Percentiles rank a stretch among this genome's conserved stretches.
These are phyloP conservation scores for Megalurothrips usitatus DNA, from an alignment of 2,888 invertebrate genomes.

Conservation along the genomic window DNA sequence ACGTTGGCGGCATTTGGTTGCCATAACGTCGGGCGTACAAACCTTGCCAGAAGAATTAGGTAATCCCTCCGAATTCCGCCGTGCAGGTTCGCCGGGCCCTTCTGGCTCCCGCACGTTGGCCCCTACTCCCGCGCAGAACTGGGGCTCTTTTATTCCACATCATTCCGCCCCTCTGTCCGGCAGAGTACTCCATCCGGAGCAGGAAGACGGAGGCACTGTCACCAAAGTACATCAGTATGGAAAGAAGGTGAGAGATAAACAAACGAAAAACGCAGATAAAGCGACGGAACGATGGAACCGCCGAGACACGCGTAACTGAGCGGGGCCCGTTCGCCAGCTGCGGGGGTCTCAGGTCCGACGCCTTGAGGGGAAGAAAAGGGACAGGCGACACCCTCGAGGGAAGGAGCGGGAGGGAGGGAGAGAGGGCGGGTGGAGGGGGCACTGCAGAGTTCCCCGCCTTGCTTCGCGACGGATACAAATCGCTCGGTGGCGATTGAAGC, in stretches of 20 bases:
- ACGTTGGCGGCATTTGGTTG: too few species aligned
- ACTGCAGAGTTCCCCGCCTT: neutral
- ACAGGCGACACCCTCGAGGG: neutral
- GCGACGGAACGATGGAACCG: neutral
- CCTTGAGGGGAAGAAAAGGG: neutral
- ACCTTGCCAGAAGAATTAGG: too few species aligned
- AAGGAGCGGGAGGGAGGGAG: neutral
- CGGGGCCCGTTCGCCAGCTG: too few species aligned
- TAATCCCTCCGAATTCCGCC: too few species aligned
- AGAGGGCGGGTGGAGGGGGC: neutral
- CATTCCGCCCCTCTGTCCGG: too few species aligned
- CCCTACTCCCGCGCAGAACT: neutral
- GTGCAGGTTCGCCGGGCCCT: neutral
- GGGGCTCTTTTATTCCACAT: neutral
- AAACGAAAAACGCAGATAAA: conserved; percentile 4
- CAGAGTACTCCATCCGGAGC: too few species aligned
- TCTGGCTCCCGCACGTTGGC: neutral
- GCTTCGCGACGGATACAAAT: conserved; percentile 18
- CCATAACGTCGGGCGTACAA: too few species aligned
- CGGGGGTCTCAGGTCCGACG: too few species aligned
- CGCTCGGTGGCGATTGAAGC: conserved; percentile 21
- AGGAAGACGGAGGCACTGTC: neutral
- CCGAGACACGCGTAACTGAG: too few species aligned
- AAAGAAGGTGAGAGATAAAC: conserved; percentile 26
- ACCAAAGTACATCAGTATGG: conserved; percentile 24